A percentile compares a stretch with the other conserved stretches of the same genome.
Evolutionary conservation across 2,113 vertebrate species (phyloP).

Genomic region (Phasianus colchicus): DNA sequence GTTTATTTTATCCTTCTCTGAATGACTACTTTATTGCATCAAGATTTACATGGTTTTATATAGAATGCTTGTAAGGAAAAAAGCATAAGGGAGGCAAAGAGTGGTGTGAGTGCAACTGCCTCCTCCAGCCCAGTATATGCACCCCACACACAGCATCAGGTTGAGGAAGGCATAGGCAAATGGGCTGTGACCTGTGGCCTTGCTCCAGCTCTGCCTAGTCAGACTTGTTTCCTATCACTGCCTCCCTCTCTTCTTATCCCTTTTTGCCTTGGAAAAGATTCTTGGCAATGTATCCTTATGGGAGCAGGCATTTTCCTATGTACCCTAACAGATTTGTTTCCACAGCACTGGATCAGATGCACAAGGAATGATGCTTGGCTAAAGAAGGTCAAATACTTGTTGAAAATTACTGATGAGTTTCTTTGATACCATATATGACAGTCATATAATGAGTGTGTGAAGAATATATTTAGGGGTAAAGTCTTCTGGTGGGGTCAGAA

Average conservation of each 20-base stretch:
- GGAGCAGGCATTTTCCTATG: not conserved
- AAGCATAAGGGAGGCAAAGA: not conserved
- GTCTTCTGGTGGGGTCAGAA: not conserved
- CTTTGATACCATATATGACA: not conserved
- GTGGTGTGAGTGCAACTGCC: not conserved
- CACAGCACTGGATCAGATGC: not conserved
- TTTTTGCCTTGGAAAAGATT: not conserved
- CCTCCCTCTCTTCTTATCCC: not conserved
- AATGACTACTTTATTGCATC: not conserved
- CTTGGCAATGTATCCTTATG: not conserved
- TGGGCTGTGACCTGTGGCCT: not conserved
- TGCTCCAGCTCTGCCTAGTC: not conserved
- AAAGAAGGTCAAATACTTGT: not conserved
- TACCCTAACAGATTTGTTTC: not conserved
- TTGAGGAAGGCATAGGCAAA: not conserved
- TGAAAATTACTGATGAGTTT: not conserved
- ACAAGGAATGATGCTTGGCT: not conserved
- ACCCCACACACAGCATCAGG: no score
- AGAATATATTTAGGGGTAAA: not conserved
- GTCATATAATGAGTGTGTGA: no score
- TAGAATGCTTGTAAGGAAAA: not conserved
- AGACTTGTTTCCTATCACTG: not conserved
- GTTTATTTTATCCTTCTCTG: not conserved
- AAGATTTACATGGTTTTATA: not conserved
- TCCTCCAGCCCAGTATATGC: not conserved